These are phyloP conservation scores for Phenganax marumi DNA, from an alignment of 92 coral and sea anemone genomes.

Conservation along the genomic window DNA sequence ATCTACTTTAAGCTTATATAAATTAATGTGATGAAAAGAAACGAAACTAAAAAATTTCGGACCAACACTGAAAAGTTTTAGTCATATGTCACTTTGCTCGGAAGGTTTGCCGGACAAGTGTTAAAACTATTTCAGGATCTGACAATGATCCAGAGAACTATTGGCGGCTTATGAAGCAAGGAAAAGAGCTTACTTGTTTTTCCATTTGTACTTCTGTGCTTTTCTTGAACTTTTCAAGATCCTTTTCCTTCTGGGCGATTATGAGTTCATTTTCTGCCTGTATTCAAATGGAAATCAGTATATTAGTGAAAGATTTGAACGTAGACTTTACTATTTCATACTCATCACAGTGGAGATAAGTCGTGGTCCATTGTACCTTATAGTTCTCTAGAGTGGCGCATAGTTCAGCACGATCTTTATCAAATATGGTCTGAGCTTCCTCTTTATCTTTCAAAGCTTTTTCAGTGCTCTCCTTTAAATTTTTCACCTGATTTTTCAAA, in stretches of 20 bases:
- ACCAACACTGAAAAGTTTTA: background rate
- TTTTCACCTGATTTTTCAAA: slow-evolving; percentile 22
- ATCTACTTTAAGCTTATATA: too few species aligned
- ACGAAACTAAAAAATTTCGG: too few species aligned
- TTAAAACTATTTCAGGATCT: too few species aligned
- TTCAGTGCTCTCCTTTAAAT: slow-evolving; percentile 57
- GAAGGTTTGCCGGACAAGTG: too few species aligned
- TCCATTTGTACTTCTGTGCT: slow-evolving; percentile 60
- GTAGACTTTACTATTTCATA: background rate
- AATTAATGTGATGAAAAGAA: too few species aligned
- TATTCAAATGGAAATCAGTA: background rate
- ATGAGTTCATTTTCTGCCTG: slow-evolving; percentile 94
- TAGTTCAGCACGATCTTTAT: slow-evolving; percentile 83
- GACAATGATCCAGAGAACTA: too few species aligned
- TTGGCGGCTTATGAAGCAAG: too few species aligned
- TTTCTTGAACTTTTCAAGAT: slow-evolving; percentile 69
- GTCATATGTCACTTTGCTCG: too few species aligned
- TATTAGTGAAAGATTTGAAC: background rate
- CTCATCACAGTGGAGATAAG: background rate
- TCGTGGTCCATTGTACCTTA: slow-evolving; percentile 61
- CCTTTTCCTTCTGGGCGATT: slow-evolving; percentile 93
- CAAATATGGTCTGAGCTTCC: slow-evolving; percentile 66
- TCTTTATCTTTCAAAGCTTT: slow-evolving; percentile 71
- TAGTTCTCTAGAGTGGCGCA: slow-evolving; percentile 91
- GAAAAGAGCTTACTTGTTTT: slow-evolving; percentile 11